phyloP scores from a whole-genome alignment of 2,888 invertebrate genomes.

The Pammene aurita region DNA sequence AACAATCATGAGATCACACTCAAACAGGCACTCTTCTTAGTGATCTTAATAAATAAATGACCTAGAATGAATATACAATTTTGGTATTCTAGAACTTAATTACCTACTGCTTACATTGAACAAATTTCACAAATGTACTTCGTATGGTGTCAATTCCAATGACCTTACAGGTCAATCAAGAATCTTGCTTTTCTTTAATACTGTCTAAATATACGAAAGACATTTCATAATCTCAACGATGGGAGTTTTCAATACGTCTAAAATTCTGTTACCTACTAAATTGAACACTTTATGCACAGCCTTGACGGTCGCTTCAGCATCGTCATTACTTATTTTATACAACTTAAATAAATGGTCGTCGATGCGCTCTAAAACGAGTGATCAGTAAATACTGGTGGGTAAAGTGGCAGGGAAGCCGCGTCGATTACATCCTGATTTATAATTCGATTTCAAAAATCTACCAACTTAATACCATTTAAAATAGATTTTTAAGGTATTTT shows the following conservation, averaged over 20 bases:
- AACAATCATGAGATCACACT: constrained; percentile 77
- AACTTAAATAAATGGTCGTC: constrained; percentile 75
- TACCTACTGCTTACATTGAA: constrained; percentile 51
- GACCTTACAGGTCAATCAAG: constrained; percentile 61
- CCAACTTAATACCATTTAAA: background rate
- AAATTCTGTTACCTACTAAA: constrained; percentile 71
- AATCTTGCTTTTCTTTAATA: constrained; percentile 58
- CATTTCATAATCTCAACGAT: constrained; percentile 77
- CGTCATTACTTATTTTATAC: constrained; percentile 72
- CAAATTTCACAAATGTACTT: constrained; percentile 56
- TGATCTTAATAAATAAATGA: constrained; percentile 79
- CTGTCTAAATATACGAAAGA: constrained; percentile 69
- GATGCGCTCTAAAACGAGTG: constrained; percentile 83
- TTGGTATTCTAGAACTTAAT: constrained; percentile 79
- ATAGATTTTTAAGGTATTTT: too few relatives aligned
- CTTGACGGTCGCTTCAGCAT: constrained; percentile 73
- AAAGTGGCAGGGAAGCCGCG: constrained; percentile 50
- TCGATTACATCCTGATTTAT: constrained; percentile 12
- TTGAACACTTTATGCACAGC: constrained; percentile 83
- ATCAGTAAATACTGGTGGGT: constrained; percentile 82
- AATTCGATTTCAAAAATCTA: constrained; percentile 18
- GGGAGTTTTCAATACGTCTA: constrained; percentile 74
- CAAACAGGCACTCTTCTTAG: constrained; percentile 68
- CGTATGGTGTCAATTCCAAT: constrained; percentile 61
- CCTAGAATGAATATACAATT: constrained; percentile 74